A percentile compares a stretch with the other conserved stretches of the same genome.
Evolutionary conservation across 2,113 vertebrate genomes (phyloP).

Genomic region (Platycercus adscitus): DNA sequence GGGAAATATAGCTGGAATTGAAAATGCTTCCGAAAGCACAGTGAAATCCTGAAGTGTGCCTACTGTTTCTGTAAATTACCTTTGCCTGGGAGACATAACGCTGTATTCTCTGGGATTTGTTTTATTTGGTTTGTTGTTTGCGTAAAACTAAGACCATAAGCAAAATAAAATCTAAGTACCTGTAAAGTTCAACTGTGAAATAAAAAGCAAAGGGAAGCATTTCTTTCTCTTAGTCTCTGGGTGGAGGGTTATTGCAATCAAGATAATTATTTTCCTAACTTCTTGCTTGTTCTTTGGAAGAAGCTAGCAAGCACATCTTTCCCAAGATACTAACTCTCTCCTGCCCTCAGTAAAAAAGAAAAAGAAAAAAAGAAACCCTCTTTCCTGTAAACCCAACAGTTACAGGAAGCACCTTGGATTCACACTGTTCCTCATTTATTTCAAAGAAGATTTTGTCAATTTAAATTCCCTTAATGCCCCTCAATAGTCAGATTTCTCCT

Average conservation of each 20-base stretch:
- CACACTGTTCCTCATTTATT: background rate
- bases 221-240: background rate
- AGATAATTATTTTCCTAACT: background rate
- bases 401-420: background rate
- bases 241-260: background rate
- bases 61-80: slow-evolving; percentile 56
- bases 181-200: background rate
- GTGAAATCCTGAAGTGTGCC: slow-evolving; percentile 13
- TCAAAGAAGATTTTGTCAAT: background rate
- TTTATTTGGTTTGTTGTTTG: slow-evolving; percentile 33
- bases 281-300: background rate
- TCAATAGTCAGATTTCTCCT: background rate
- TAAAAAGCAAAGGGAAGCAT: background rate
- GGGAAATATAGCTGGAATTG: slow-evolving; percentile 12
- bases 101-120: slow-evolving; percentile 28
- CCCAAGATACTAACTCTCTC: background rate
- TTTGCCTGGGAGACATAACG: background rate
- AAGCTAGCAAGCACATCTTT: background rate
- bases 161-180: slow-evolving; percentile 27
- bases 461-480: background rate
- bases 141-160: background rate
- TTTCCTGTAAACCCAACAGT: background rate
- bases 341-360: background rate
- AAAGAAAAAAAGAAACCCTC: background rate
- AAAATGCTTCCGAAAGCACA: slow-evolving; percentile 24